phyloP scores from a whole-genome alignment of 2,888 invertebrate species.

The Charanyca ferruginea region DNA sequence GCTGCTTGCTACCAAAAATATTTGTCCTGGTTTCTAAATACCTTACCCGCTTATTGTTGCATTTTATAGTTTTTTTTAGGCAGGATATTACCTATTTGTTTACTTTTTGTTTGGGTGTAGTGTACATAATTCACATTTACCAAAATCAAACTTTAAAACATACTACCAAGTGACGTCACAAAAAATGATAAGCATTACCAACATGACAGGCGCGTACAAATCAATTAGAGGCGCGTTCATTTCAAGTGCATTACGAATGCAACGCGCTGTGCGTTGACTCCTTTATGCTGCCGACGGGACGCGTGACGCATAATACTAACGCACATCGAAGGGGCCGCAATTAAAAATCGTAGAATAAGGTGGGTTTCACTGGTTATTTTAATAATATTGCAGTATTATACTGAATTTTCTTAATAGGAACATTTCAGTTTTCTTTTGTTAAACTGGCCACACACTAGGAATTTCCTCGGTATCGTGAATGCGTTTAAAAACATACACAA shows the following conservation, averaged over 20 bases:
- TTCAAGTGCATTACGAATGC: constrained; percentile 64
- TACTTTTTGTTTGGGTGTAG: too few species aligned
- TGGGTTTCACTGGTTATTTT: constrained; percentile 35
- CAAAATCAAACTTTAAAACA: constrained; percentile 26
- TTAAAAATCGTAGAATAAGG: constrained; percentile 46
- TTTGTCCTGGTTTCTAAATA: too few species aligned
- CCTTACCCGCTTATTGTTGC: too few species aligned
- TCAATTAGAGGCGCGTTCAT: constrained; percentile 64
- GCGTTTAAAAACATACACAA: too few species aligned
- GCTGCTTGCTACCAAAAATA: not conserved
- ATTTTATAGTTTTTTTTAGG: too few species aligned
- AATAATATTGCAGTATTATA: not conserved
- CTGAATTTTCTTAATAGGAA: too few species aligned
- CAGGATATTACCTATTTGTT: too few species aligned
- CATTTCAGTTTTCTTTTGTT: too few species aligned
- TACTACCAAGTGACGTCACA: constrained; percentile 32
- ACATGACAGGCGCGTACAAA: constrained; percentile 59
- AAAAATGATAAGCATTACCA: constrained; percentile 49
- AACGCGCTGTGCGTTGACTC: constrained; percentile 30
- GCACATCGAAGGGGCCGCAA: constrained; percentile 50
- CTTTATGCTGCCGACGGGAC: constrained; percentile 61
- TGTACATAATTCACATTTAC: too few species aligned
- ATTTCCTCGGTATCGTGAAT: too few species aligned
- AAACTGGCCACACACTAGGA: too few species aligned
- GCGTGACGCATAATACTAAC: constrained; percentile 57